A percentile compares a stretch with the other conserved stretches of the same genome.
Conservation (phyloP, 1,140 invertebrate species). For the Nebria ingens region DNA sequence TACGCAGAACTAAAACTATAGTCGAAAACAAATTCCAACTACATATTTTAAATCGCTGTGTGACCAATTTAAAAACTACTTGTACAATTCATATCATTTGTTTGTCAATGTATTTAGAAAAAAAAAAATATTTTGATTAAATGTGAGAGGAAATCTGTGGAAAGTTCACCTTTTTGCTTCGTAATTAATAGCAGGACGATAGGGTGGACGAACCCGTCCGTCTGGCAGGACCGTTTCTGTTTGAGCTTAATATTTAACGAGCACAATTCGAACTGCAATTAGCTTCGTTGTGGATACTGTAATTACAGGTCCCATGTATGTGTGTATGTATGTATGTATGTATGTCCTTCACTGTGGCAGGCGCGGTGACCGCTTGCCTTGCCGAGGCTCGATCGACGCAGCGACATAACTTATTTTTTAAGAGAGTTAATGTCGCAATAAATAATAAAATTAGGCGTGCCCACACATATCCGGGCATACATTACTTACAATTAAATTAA, state of each 20-base stretch:
- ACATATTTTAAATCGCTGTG: not conserved
- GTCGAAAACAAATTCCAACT: not conserved
- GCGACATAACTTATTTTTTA: no score
- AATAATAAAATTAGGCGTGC: slow-evolving; percentile 9
- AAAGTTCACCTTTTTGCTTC: not conserved
- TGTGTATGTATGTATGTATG: no score
- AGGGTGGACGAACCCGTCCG: not conserved
- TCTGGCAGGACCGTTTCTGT: not conserved
- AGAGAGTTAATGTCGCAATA: not conserved
- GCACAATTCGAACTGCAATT: not conserved
- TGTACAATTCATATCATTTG: no score
- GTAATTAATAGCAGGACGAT: not conserved
- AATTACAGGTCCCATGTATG: not conserved
- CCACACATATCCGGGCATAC: slow-evolving; percentile 3
- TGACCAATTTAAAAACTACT: no score
- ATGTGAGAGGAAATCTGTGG: not conserved
- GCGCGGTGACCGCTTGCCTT: not conserved
- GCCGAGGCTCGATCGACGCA: no score
- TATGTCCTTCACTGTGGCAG: slow-evolving; percentile 4
- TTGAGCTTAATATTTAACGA: not conserved
- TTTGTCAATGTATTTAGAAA: no score
- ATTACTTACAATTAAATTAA: slow-evolving; percentile 7
- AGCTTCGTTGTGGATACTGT: not conserved
- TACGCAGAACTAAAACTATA: no score
- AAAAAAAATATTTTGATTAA: no score